Evolutionary conservation across 2,888 invertebrate genomes (phyloP).

Genomic region (Oscheius myriophilus): DNA sequence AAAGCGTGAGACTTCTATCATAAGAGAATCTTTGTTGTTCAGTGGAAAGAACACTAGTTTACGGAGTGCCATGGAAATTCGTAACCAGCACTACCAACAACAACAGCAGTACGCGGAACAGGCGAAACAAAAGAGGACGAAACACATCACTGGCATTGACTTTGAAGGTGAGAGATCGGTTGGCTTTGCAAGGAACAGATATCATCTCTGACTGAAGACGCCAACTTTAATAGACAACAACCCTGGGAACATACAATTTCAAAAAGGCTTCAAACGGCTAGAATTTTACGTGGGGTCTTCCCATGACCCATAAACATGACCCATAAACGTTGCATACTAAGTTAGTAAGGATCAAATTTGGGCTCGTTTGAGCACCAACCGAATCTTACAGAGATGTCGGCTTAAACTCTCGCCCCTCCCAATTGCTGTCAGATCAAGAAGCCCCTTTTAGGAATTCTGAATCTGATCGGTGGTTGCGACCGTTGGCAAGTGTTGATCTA

Average conservation of each 20-base stretch:
- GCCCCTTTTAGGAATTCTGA: constrained; percentile 67
- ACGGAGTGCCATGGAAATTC: constrained; percentile 53
- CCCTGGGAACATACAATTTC: no score
- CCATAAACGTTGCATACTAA: no score
- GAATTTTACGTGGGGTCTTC: no score
- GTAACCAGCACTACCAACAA: constrained; percentile 53
- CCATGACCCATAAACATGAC: no score
- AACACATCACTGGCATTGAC: constrained; percentile 47
- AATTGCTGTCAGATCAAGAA: background rate
- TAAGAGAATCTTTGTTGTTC: background rate
- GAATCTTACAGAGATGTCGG: no score
- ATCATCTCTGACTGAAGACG: no score
- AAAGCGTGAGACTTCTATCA: constrained; percentile 3
- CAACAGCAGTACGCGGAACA: constrained; percentile 47
- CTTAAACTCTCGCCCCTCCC: constrained; percentile 10
- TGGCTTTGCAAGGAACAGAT: background rate
- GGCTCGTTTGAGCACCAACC: no score
- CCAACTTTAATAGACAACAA: no score
- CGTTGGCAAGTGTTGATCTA: constrained; percentile 69
- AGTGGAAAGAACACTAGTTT: constrained; percentile 31
- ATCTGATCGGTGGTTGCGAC: constrained; percentile 69
- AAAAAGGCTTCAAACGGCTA: no score
- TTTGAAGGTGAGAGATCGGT: constrained; percentile 45
- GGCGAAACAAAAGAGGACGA: constrained; percentile 28
- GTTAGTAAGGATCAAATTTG: no score